These are phyloP conservation scores for Drosophila koepferae DNA, from an alignment of 2,888 invertebrate genomes.

Conservation along the genomic window DNA sequence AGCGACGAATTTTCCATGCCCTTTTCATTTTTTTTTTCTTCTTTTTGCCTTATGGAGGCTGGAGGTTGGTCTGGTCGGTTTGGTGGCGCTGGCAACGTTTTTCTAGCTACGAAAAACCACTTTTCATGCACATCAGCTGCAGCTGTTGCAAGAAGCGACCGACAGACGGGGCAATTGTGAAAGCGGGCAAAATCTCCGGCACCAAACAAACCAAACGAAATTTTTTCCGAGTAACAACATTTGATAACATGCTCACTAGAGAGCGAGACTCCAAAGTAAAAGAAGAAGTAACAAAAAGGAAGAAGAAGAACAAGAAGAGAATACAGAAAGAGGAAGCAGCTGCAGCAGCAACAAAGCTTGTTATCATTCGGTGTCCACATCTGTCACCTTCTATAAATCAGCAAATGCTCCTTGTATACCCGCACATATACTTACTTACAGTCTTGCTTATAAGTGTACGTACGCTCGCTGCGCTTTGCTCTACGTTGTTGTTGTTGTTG, in stretches of 20 bases:
- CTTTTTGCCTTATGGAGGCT: slow-evolving; percentile 1
- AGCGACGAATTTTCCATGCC: slow-evolving; percentile 60
- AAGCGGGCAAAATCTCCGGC: slow-evolving; percentile 63
- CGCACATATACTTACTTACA: slow-evolving; percentile 31
- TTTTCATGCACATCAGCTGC: slow-evolving; percentile 81
- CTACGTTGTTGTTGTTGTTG: slow-evolving; percentile 30
- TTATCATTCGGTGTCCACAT: slow-evolving; percentile 78
- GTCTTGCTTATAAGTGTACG: slow-evolving; percentile 39
- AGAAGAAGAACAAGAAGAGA: neutral
- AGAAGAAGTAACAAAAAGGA: neutral
- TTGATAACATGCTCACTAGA: slow-evolving; percentile 49
- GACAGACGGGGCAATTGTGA: slow-evolving; percentile 29
- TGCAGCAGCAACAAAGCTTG: slow-evolving; percentile 58
- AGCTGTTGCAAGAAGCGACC: slow-evolving; percentile 65
- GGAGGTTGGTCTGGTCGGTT: neutral
- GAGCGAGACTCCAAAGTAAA: neutral
- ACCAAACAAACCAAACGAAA: slow-evolving; percentile 61
- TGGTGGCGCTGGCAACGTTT: slow-evolving; percentile 24
- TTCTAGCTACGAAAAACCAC: slow-evolving; percentile 71
- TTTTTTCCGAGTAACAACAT: slow-evolving; percentile 55
- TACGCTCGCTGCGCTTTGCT: slow-evolving; percentile 3
- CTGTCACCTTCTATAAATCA: slow-evolving; percentile 81
- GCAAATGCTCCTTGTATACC: slow-evolving; percentile 41
- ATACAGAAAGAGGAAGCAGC: neutral
- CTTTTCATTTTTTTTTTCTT: slow-evolving; percentile 18